Conservation (phyloP, 1,140 invertebrate genomes). For the Formica exsecta region DNA sequence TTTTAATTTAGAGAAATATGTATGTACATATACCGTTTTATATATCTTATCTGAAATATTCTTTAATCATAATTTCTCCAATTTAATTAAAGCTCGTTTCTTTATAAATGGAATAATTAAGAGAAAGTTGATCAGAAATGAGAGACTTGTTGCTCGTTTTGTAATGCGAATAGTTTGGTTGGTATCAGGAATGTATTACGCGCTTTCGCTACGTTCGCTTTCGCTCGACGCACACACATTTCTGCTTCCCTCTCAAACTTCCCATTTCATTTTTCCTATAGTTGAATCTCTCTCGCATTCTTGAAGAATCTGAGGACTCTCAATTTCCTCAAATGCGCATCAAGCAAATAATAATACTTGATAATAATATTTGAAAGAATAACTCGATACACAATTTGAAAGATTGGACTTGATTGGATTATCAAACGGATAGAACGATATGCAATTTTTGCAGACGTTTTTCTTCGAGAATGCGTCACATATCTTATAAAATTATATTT, state of each 20-base stretch:
- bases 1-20: not conserved
- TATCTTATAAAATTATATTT: not conserved
- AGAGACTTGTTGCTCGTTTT: conserved; percentile 55
- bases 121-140: not conserved
- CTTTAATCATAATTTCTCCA: not conserved
- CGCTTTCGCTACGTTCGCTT: conserved; percentile 11
- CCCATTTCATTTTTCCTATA: not conserved
- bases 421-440: conserved; percentile 71
- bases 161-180: conserved; percentile 60
- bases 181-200: conserved; percentile 80
- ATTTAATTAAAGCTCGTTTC: not conserved
- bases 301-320: conserved; percentile 73
- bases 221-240: not conserved
- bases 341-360: conserved; percentile 62
- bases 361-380: conserved; percentile 42
- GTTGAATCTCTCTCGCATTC: conserved; percentile 52
- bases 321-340: conserved; percentile 80
- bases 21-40: not conserved
- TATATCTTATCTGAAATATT: not conserved
- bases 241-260: not conserved
- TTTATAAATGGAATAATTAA: not conserved
- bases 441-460: conserved; percentile 2
- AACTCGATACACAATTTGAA: conserved; percentile 73
- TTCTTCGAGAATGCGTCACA: not conserved
- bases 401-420: conserved; percentile 75